phyloP scores from a whole-genome alignment of 2,888 invertebrate genomes.

The Polymixis lichenea region DNA sequence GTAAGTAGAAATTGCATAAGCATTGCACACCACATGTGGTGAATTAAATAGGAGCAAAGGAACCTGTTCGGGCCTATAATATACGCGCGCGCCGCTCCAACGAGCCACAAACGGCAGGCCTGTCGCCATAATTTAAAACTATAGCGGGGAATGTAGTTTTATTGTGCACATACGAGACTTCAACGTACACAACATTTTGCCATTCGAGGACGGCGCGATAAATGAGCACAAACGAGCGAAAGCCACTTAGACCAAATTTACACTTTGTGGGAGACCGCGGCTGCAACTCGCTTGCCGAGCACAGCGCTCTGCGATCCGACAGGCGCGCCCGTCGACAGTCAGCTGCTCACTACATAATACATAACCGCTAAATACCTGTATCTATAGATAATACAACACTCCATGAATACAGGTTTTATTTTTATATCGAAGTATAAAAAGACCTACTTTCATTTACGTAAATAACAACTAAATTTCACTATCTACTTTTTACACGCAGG shows the following conservation, averaged over 20 bases:
- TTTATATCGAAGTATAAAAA: slow-evolving; percentile 48
- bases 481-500: slow-evolving; percentile 77
- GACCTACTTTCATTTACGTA: slow-evolving; percentile 66
- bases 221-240: slow-evolving; percentile 88
- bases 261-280: slow-evolving; percentile 89
- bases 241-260: slow-evolving; percentile 90
- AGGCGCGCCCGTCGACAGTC: slow-evolving; percentile 75
- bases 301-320: slow-evolving; percentile 70
- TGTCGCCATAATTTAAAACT: slow-evolving; percentile 87
- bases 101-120: slow-evolving; percentile 83
- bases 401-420: slow-evolving; percentile 61
- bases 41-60: slow-evolving; percentile 87
- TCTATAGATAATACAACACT: slow-evolving; percentile 62
- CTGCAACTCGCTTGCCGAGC: slow-evolving; percentile 75
- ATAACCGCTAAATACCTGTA: slow-evolving; percentile 56
- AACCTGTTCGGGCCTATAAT: slow-evolving; percentile 85
- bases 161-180: slow-evolving; percentile 83
- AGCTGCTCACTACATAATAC: slow-evolving; percentile 83
- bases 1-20: slow-evolving; percentile 87
- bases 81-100: slow-evolving; percentile 79
- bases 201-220: slow-evolving; percentile 82
- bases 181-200: slow-evolving; percentile 83
- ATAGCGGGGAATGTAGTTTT: slow-evolving; percentile 85
- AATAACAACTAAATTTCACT: slow-evolving; percentile 70
- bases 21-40: slow-evolving; percentile 84